Evolutionary conservation across 2,888 invertebrate genomes (phyloP).

Genomic region (Sinhomidia bicolor): DNA sequence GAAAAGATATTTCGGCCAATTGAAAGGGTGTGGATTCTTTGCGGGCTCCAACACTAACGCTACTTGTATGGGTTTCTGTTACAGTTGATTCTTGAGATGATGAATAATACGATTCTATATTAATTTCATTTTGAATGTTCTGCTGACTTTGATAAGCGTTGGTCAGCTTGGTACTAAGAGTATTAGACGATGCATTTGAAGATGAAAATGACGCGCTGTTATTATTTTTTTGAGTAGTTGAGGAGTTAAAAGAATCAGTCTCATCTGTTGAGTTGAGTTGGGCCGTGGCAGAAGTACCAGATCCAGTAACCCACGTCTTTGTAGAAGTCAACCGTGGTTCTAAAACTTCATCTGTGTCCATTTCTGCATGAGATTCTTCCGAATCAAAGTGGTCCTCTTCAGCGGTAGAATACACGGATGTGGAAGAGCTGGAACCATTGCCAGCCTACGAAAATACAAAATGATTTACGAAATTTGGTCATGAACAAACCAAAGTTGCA

Average conservation of each 20-base stretch:
- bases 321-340: slow-evolving; percentile 57
- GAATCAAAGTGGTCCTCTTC: slow-evolving; percentile 77
- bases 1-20: slow-evolving; percentile 37
- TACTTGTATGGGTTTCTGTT: not conserved
- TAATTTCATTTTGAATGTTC: not conserved
- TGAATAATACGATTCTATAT: slow-evolving; percentile 46
- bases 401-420: slow-evolving; percentile 78
- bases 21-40: slow-evolving; percentile 41
- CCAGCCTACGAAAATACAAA: not conserved
- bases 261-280: not conserved
- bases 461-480: no score
- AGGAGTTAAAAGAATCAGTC: slow-evolving; percentile 34
- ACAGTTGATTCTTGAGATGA: slow-evolving; percentile 43
- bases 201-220: slow-evolving; percentile 22
- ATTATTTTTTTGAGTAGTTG: slow-evolving; percentile 44
- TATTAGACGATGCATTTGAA: not conserved
- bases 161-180: slow-evolving; percentile 7
- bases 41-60: not conserved
- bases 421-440: slow-evolving; percentile 73
- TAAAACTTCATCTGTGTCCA: not conserved
- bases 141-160: slow-evolving; percentile 29
- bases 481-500: no score
- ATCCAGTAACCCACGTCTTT: slow-evolving; percentile 60
- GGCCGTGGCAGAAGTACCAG: not conserved
- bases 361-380: slow-evolving; percentile 48